Percentiles rank a stretch among this genome's conserved stretches.
Evolutionary conservation across 2,113 vertebrate species (phyloP).

Genomic region (Crotalus helleri): DNA sequence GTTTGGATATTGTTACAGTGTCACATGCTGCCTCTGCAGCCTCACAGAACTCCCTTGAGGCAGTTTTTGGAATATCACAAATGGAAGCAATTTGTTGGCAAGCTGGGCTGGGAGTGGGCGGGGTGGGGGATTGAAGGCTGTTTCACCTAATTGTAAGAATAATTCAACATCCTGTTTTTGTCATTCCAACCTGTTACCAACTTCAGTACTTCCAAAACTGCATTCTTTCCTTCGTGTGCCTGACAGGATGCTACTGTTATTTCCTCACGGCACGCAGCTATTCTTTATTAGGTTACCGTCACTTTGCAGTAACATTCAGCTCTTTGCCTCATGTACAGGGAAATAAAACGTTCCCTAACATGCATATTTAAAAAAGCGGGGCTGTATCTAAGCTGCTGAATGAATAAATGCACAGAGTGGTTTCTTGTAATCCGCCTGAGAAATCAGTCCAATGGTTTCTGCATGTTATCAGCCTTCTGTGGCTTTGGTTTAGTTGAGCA

Average conservation of each 20-base stretch:
- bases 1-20: constrained; percentile 23
- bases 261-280: constrained; percentile 76
- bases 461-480: neutral
- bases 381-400: constrained; percentile 47
- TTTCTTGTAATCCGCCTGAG: neutral
- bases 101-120: neutral
- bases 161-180: constrained; percentile 76
- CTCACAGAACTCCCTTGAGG: constrained; percentile 55
- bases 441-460: neutral
- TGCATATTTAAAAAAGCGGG: constrained; percentile 37
- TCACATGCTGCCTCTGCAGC: constrained; percentile 35
- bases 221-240: constrained; percentile 59
- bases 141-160: constrained; percentile 42
- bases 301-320: constrained; percentile 63
- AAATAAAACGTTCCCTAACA: constrained; percentile 58
- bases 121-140: constrained; percentile 1
- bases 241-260: constrained; percentile 75
- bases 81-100: constrained; percentile 31
- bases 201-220: constrained; percentile 61
- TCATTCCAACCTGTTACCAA: constrained; percentile 57
- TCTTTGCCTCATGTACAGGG: constrained; percentile 53
- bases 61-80: constrained; percentile 11
- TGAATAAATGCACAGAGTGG: constrained; percentile 37
- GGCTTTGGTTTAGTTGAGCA: constrained; percentile 48
- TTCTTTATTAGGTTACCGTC: constrained; percentile 72